Evolutionary conservation across 2,888 invertebrate genomes (phyloP), one percentile per base, ranked within the genome.

Genomic region (Eristalis arbustorum): DNA sequence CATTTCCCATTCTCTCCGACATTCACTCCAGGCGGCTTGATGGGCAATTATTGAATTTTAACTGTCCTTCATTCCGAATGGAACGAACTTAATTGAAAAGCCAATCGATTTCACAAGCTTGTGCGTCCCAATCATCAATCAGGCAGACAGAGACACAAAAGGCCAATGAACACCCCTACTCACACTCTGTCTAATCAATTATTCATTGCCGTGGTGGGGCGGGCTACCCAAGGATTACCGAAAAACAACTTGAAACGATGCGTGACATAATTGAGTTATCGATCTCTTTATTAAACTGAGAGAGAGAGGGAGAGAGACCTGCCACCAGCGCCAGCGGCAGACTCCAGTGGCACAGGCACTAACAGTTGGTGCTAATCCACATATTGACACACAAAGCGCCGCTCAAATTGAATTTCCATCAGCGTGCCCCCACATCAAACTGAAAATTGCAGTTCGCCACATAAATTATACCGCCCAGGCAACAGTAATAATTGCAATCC

Each of bases 401-500:
- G 34, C 49, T 25, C 22, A 63, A 87, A 83, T 83, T 87, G 78
- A 87, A 79, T 83, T 83, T 75, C 49, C 28, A 23, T 18, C 83
- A 83, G 87, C 87, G 78, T 83, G 87, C 87, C 71, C 67, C 59
- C 37, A 83, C 87, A 87, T 79, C 78, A 59, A 83, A 83, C 83
- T 83, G 68, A 64, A 73, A 76, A 81, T 79, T 74, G 66, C 40
- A 79, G 74, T 56, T 61, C 64, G 67, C 63, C 66, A 61, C 71
- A 87, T 83, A 72, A 87, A 79, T 83, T 83, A 75, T 66, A 66
- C 61, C 62, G 10, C 74, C 18, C 71, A 64, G 78, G 66, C 74
- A 71, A 57, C 63, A 79, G 78, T 75, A 83, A 78, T 73, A 87
- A 85, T 78, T 78, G 77, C 74, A 69, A 68, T 71, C 63, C 79